Evolutionary conservation across 2,113 vertebrate genomes (phyloP), one percentile per base, ranked within the genome.

Genomic region (Cynocephalus volans): DNA sequence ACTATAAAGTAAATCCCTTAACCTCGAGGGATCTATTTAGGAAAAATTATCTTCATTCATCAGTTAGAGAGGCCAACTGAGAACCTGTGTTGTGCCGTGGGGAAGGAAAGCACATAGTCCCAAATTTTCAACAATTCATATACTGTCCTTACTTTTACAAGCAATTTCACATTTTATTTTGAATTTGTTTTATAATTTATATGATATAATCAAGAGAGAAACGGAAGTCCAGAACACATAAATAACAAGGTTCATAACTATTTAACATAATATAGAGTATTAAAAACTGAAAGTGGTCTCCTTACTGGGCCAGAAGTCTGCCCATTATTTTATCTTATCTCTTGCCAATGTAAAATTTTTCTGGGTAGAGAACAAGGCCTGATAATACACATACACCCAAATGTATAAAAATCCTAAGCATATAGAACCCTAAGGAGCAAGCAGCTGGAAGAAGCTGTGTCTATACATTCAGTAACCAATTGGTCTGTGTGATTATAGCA

Each of bases 171-270:
- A 75, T 67, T 62, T 88, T 19, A 48, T 45, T 36, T 72, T 75
- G 45, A 26, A 89, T 84, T 92, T 90, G 18, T 64, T 87, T 94
- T 3, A 83, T 54, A 64, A 87, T 90, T 82, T 8, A 26, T 67
- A 33, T 81, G 24, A 77, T 67, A 69, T 36, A 54, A 95, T 54
- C 4, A 21, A 33, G 48, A 85, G 48, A 93, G 21, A 88, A 94
- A 41, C 3, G 14, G 33, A 93, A 60, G n/a, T 3, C 41, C 6
- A 83, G 14, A 72, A 69, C 12, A 88, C 48, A 45, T 84, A 88
- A 81, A 90, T 52, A 93, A 70, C 21, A 96, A 70, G 4, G 12
- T 41, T 94, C 70, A 65, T 9, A 75, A 90, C 21, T 94, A 77
- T 80, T 80, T 88, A 88, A 17, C 18, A 65, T 54, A 72, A 89